A percentile compares a stretch with the other conserved stretches of the same genome.
Evolutionary conservation across 2,797 vertebrate species (phyloP).

Genomic region (Peromyscus attwateri): DNA sequence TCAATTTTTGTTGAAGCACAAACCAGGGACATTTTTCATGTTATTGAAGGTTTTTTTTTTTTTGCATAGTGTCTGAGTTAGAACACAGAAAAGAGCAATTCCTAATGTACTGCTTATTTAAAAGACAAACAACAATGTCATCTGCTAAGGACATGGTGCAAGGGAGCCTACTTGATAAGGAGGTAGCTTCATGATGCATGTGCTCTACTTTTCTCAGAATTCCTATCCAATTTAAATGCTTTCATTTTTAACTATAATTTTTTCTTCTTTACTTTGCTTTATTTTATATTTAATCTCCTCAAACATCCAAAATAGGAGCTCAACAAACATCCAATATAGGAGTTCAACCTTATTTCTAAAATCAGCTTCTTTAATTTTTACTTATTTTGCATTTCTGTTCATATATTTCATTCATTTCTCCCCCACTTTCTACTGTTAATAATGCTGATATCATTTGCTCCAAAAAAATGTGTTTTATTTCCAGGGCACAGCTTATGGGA

Average conservation of each 20-base stretch:
- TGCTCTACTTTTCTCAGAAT: conserved; percentile 78
- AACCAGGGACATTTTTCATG: background rate
- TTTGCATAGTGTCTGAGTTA: background rate
- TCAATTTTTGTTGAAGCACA: conserved; percentile 23
- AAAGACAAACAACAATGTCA: conserved; percentile 56
- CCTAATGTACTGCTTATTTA: background rate
- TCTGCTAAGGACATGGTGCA: conserved; percentile 76
- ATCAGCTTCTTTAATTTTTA: conserved; percentile 53
- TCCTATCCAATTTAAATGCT: conserved; percentile 79
- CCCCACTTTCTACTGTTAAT: conserved; percentile 84
- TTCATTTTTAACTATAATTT: conserved; percentile 61
- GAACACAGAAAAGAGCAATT: background rate
- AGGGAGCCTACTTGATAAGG: conserved; percentile 77
- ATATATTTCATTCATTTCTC: conserved; percentile 77
- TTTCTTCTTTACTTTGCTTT: conserved; percentile 66
- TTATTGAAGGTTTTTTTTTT: background rate
- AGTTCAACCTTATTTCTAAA: conserved; percentile 64
- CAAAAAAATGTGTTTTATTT: conserved; percentile 91
- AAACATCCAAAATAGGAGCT: background rate
- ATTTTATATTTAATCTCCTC: conserved; percentile 50
- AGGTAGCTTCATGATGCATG: conserved; percentile 71
- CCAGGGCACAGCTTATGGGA: conserved; percentile 91
- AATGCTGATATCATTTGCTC: conserved; percentile 87
- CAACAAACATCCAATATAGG: background rate
- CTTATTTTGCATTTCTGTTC: conserved; percentile 68